Conservation (phyloP, 2,888 invertebrate species). For the Leucania comma region DNA sequence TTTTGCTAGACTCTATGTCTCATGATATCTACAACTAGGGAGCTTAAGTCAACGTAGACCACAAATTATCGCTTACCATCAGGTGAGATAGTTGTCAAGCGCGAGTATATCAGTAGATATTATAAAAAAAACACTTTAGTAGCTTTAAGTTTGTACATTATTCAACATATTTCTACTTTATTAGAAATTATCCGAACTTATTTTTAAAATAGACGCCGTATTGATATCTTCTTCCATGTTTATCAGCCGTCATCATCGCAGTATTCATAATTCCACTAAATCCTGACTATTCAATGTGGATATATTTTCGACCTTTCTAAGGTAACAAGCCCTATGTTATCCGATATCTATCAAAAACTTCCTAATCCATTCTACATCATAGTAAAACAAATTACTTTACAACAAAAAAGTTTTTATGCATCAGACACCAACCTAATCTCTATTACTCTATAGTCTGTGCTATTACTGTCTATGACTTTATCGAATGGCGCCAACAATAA, state of each 20-base stretch:
- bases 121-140: too few species aligned
- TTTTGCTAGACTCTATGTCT: too few species aligned
- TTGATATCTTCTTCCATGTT: too few species aligned
- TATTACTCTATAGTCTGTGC: not conserved
- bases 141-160: too few species aligned
- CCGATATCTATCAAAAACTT: constrained; percentile 24
- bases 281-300: not conserved
- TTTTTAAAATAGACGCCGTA: not conserved
- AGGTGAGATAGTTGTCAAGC: too few species aligned
- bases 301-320: not conserved
- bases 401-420: constrained; percentile 34
- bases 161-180: not conserved
- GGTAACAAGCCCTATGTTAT: not conserved
- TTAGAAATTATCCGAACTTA: too few species aligned
- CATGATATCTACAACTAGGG: too few species aligned
- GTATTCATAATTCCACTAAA: not conserved
- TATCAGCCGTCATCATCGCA: not conserved
- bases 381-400: constrained; percentile 33
- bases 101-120: too few species aligned
- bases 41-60: too few species aligned
- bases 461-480: constrained; percentile 23
- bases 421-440: constrained; percentile 13
- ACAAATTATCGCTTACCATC: too few species aligned
- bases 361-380: constrained; percentile 2
- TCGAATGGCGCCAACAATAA: constrained; percentile 47